Evolutionary conservation across 2,113 vertebrate genomes (phyloP), one percentile per base, ranked within the genome.

Genomic region (Thunnus thynnus): DNA sequence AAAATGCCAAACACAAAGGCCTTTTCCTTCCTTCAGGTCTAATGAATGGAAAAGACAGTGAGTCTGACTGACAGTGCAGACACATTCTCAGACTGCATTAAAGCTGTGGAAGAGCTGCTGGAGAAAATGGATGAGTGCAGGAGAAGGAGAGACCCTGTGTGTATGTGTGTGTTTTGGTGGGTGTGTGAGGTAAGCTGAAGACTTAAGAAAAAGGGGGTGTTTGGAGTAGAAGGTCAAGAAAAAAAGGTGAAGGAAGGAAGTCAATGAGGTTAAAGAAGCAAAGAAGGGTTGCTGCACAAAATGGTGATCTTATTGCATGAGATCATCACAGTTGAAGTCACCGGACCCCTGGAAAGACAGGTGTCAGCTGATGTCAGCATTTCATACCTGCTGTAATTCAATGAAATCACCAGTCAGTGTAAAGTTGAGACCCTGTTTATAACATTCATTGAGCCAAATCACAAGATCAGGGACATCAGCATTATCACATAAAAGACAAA

Each of bases 1-100:
- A 88, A 80, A 83, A 72, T 63, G 47, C 50, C 30, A 72, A 77
- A 70, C 76, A 79, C 62, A 83, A 63, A 84, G 46, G 20, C 71
- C 63, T 87, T 86, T 85, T 54, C 73, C 75, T 48, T 64, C 78
- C 55, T 85, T 90, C 78, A 80, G 77, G 61, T 55, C 55, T 84
- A 82, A 84, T 69, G 57, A 82, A 73, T 55, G 84, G 78, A 81
- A 87, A 88, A 88, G 66, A 82, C 86, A 71, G 77, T 70, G 61
- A 73, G 64, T 82, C 79, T 89, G 84, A 86, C 73, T 84, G 78
- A 80, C 83, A 78, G 50, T 51, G 70, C 55, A 76, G 64, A 80
- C 56, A 74, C 20, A 41, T 84, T 84, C 51, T 72, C 73, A 80
- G 66, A 78, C 52, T 87, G 52, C 80, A 84, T 86, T 88, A 71